A percentile compares a stretch with the other conserved stretches of the same genome.
Evolutionary conservation across 2,888 invertebrate species (phyloP).

Genomic region (Polia nebulosa): DNA sequence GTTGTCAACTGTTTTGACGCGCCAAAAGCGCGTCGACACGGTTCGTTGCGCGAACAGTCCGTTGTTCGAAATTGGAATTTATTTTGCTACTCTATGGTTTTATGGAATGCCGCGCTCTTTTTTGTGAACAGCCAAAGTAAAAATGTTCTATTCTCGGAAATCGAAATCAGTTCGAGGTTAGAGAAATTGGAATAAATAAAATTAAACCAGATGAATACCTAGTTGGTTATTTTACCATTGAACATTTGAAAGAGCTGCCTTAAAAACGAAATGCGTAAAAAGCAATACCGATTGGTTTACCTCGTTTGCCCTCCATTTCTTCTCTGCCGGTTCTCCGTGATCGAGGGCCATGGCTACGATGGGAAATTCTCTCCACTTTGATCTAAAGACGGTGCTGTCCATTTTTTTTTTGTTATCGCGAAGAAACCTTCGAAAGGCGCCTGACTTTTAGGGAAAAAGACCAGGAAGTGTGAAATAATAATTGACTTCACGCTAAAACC

Average conservation of each 20-base stretch:
- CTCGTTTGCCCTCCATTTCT: not conserved
- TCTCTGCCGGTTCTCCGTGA: too few relatives aligned
- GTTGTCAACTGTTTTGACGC: constrained; percentile 59
- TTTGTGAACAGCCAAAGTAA: constrained; percentile 31
- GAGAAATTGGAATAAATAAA: constrained; percentile 29
- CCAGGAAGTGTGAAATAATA: too few relatives aligned
- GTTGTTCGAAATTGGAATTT: constrained; percentile 56
- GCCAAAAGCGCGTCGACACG: constrained; percentile 63
- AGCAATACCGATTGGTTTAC: not conserved
- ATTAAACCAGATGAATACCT: not conserved
- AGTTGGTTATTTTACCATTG: not conserved
- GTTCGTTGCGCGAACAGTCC: constrained; percentile 63
- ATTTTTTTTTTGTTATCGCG: too few relatives aligned
- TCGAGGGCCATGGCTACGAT: not conserved
- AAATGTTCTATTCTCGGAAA: constrained; percentile 15
- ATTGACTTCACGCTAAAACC: too few relatives aligned
- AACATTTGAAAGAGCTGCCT: not conserved
- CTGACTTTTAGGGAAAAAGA: too few relatives aligned
- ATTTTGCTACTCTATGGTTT: constrained; percentile 55
- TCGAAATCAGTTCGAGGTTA: constrained; percentile 19
- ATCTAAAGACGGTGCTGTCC: too few relatives aligned
- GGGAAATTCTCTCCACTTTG: not conserved
- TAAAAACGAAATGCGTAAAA: not conserved
- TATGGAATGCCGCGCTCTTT: constrained; percentile 28
- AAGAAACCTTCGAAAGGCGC: too few relatives aligned